phyloP scores from a whole-genome alignment of 2,888 invertebrate genomes.

The Amphipoea lucens region DNA sequence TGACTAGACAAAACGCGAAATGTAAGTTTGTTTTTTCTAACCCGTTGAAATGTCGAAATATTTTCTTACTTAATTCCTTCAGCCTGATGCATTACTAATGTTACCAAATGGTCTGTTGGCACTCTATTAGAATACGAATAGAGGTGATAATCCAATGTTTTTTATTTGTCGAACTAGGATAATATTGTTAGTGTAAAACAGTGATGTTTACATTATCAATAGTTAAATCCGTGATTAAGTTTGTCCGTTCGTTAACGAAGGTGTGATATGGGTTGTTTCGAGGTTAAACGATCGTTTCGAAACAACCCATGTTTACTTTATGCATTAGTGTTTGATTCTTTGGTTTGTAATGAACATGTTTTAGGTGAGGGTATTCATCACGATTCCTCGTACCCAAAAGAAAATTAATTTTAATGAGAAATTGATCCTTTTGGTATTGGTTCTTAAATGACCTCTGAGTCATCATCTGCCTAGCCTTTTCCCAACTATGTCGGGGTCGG shows the following conservation, averaged over 20 bases:
- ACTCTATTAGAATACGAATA: conserved; percentile 52
- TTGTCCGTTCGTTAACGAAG: conserved; percentile 67
- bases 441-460: background rate
- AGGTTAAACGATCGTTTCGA: conserved; percentile 70
- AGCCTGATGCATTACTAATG: conserved; percentile 44
- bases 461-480: too few relatives aligned
- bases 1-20: conserved; percentile 6
- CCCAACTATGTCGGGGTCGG: too few relatives aligned
- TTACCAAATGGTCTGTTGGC: conserved; percentile 34
- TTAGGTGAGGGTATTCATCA: conserved; percentile 45
- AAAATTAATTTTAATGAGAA: background rate
- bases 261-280: conserved; percentile 69
- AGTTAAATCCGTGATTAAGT: conserved; percentile 77
- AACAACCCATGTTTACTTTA: conserved; percentile 66
- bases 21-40: conserved; percentile 47
- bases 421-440: background rate
- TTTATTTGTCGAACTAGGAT: conserved; percentile 43
- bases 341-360: conserved; percentile 66
- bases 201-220: conserved; percentile 72
- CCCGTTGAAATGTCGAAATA: conserved; percentile 69
- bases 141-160: conserved; percentile 52
- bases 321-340: conserved; percentile 65
- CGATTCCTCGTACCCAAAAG: conserved; percentile 14
- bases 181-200: conserved; percentile 63
- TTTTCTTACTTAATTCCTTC: conserved; percentile 68